These are phyloP conservation scores for Tenthredo livida DNA, from an alignment of 2,888 invertebrate genomes.

Conservation along the genomic window DNA sequence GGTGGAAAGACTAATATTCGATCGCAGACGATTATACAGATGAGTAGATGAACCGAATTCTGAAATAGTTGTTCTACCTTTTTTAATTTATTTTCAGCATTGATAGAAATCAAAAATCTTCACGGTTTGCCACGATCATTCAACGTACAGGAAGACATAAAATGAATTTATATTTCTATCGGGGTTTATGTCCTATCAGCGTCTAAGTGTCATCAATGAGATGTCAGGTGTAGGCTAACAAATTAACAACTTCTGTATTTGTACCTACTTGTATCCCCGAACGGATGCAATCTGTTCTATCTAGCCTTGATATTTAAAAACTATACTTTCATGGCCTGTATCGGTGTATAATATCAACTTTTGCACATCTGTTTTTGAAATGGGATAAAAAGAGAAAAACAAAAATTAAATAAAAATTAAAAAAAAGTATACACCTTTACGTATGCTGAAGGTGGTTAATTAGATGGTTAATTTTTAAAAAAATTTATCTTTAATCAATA, in stretches of 20 bases:
- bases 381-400: neutral
- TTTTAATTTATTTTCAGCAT: neutral
- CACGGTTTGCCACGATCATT: neutral
- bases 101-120: neutral
- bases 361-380: neutral
- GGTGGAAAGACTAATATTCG: neutral
- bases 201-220: neutral
- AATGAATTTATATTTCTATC: constrained; percentile 1
- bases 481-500: neutral
- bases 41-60: neutral
- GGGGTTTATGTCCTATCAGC: neutral
- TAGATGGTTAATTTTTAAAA: neutral
- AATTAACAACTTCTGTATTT: neutral
- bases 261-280: neutral
- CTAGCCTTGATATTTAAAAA: constrained; percentile 25
- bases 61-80: neutral
- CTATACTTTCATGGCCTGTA: neutral
- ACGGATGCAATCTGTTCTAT: neutral
- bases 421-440: neutral
- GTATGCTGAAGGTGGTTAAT: neutral
- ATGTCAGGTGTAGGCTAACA: neutral
- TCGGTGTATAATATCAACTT: neutral
- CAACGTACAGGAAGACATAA: neutral
- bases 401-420: neutral
- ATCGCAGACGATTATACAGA: neutral